These are phyloP conservation scores for Synergus umbraculus DNA, from an alignment of 2,888 invertebrate genomes.

Conservation along the genomic window DNA sequence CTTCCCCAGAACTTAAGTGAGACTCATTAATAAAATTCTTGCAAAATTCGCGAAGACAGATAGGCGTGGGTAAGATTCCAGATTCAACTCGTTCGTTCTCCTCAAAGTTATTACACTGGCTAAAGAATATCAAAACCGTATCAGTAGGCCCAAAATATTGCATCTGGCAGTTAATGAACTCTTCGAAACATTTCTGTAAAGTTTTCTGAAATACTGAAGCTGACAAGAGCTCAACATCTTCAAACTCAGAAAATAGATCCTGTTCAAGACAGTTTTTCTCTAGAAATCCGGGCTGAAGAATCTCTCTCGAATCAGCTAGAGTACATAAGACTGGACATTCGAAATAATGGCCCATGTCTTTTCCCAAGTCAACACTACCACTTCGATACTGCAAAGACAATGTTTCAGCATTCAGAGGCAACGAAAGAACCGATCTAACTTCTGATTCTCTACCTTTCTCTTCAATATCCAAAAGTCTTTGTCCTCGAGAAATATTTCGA, in stretches of 20 bases:
- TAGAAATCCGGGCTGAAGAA: not conserved
- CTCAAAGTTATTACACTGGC: slow-evolving; percentile 45
- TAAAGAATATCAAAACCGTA: slow-evolving; percentile 64
- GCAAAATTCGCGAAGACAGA: slow-evolving; percentile 80
- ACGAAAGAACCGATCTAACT: not conserved
- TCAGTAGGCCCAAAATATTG: slow-evolving; percentile 67
- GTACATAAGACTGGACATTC: not conserved
- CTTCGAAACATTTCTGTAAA: slow-evolving; percentile 56
- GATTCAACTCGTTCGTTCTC: slow-evolving; percentile 48
- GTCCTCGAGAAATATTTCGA: not conserved
- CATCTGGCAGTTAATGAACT: slow-evolving; percentile 58
- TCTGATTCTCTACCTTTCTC: not conserved
- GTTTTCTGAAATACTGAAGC: slow-evolving; percentile 57
- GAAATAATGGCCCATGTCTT: not conserved
- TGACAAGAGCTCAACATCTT: slow-evolving; percentile 58
- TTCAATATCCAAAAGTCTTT: not conserved
- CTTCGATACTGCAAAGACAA: not conserved
- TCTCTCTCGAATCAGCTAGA: not conserved
- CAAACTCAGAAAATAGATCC: slow-evolving; percentile 55
- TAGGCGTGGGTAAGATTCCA: slow-evolving; percentile 76
- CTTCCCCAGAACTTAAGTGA: slow-evolving; percentile 78
- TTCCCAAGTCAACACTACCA: not conserved
- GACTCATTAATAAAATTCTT: slow-evolving; percentile 79
- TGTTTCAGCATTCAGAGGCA: not conserved
- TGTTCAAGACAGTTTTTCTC: not conserved